A percentile compares a stretch with the other conserved stretches of the same genome.
Conservation (phyloP, 2,797 vertebrate species). For the Myotis planiceps region DNA sequence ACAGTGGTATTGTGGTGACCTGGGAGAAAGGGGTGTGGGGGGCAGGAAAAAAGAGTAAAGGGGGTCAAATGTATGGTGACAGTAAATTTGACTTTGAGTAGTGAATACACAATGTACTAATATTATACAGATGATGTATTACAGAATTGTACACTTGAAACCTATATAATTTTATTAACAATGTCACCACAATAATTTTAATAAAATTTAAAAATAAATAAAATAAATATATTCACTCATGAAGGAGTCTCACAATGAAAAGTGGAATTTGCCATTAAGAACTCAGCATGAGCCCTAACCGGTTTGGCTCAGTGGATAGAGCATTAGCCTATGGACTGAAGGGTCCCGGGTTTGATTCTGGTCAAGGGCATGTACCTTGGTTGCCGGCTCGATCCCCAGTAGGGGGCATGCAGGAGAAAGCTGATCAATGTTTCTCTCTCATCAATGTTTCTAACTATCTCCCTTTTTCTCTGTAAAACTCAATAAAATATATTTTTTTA, state of each 20-base stretch:
- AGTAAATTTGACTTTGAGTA: background rate
- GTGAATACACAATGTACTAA: background rate
- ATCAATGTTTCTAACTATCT: too few species aligned
- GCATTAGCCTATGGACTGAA: too few species aligned
- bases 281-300: background rate
- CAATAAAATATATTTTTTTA: too few species aligned
- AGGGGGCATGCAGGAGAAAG: too few species aligned
- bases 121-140: background rate
- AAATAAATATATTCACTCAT: background rate
- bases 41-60: background rate
- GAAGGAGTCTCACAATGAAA: background rate
- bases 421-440: too few species aligned
- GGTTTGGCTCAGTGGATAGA: too few species aligned
- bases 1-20: background rate
- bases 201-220: background rate
- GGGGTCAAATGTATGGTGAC: background rate
- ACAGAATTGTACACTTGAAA: background rate
- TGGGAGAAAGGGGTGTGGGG: background rate
- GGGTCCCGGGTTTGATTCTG: too few species aligned
- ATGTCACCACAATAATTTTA: background rate
- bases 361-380: too few species aligned
- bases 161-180: background rate
- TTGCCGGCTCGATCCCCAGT: too few species aligned
- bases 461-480: too few species aligned
- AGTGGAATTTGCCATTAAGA: background rate